Conservation (phyloP, 2,888 invertebrate genomes). For the Gortyna flavago region DNA sequence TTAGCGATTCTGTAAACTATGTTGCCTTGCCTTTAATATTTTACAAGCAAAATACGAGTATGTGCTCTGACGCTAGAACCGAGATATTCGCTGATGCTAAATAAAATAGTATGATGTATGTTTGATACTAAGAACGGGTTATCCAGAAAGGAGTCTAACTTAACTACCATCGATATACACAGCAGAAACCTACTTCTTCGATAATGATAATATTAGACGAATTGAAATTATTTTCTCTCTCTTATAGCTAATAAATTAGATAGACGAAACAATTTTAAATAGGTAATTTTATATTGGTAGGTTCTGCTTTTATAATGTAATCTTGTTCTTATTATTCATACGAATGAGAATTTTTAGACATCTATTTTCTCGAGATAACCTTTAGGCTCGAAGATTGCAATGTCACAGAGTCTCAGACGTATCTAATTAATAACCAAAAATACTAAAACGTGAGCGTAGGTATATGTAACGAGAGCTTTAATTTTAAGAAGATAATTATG, state of each 20-base stretch:
- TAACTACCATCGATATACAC: not conserved
- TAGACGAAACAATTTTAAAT: slow-evolving; percentile 8
- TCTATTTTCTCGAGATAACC: slow-evolving; percentile 20
- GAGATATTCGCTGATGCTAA: slow-evolving; percentile 15
- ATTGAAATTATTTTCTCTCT: not conserved
- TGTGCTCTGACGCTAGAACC: slow-evolving; percentile 17
- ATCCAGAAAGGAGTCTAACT: not conserved
- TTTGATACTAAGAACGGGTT: not conserved
- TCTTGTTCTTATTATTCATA: slow-evolving; percentile 27
- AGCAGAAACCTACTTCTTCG: not conserved
- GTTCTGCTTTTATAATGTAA: slow-evolving; percentile 24
- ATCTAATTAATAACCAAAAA: slow-evolving; percentile 34
- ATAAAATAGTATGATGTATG: slow-evolving; percentile 24
- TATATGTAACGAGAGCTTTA: slow-evolving; percentile 12
- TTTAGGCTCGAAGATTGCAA: slow-evolving; percentile 23
- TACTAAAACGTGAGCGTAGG: not conserved
- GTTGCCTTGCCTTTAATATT: slow-evolving; percentile 30
- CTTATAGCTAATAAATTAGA: not conserved
- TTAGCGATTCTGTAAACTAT: slow-evolving; percentile 38
- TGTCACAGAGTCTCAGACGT: slow-evolving; percentile 9
- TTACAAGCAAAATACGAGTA: slow-evolving; percentile 33
- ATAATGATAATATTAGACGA: not conserved
- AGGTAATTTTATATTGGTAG: slow-evolving; percentile 8
- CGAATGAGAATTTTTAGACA: slow-evolving; percentile 19
- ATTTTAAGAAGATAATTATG: slow-evolving; percentile 22